A percentile compares a stretch with the other conserved stretches of the same genome.
phyloP scores from a whole-genome alignment of 2,888 invertebrate species.

The Tanytarsus gracilentus region DNA sequence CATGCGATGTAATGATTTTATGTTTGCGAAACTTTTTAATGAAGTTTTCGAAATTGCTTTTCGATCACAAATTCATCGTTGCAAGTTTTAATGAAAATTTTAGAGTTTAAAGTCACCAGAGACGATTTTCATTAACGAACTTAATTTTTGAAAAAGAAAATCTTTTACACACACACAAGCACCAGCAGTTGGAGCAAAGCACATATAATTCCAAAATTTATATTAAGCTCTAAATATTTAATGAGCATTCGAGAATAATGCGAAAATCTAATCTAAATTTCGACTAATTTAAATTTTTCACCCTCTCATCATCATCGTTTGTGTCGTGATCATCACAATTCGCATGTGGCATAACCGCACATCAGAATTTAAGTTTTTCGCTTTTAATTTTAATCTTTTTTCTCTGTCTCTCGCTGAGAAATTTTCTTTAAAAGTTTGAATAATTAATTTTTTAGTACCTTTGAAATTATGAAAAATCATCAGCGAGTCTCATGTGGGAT shows the following conservation, averaged over 20 bases:
- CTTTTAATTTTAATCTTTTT: no score
- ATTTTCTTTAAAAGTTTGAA: no score
- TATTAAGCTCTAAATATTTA: slow-evolving; percentile 23
- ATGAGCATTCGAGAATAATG: slow-evolving; percentile 20
- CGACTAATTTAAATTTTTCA: slow-evolving; percentile 23
- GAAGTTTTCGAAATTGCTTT: no score
- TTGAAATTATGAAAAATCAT: no score
- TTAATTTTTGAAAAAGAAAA: background rate
- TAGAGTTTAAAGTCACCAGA: no score
- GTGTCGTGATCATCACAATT: background rate
- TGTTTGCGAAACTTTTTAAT: no score
- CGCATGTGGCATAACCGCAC: background rate
- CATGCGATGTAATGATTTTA: no score
- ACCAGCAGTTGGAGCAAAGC: background rate
- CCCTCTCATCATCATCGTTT: background rate
- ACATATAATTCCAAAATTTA: slow-evolving; percentile 22
- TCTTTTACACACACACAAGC: background rate
- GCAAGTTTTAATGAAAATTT: no score
- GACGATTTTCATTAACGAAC: background rate
- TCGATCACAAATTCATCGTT: no score
- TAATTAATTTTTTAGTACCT: no score
- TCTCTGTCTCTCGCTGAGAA: no score
- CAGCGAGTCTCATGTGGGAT: no score
- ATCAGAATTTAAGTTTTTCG: background rate
- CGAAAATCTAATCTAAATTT: slow-evolving; percentile 26